Base-by-base conservation (phyloP, 1,140 invertebrate genomes). In the Bombus waltoni region DNA sequence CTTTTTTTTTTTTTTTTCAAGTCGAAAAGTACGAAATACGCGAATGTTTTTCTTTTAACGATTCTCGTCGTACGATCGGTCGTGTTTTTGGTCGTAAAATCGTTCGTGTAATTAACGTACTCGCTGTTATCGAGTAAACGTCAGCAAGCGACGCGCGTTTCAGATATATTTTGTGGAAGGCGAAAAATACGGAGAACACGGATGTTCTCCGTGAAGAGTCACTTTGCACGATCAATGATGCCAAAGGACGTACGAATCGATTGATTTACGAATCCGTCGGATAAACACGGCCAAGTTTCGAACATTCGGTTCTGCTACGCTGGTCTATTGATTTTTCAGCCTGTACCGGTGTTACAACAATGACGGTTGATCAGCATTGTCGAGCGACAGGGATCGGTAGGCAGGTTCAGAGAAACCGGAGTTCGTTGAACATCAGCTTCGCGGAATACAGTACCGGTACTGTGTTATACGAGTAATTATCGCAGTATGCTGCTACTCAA, bases 281-380 rank as follows among this genome's bases (percentile, higher is more conserved):
- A 68, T 15, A 47, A 65, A 53, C 35, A 11, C 13, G 62, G 28
- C 6, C 1, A 38, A 68, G 65, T 32, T 53, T 66, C 32, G 59
- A 73, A 53, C 59, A 85, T 87, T 81, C 57, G 77, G 87, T 87
- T 82, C 57, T 59, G 68, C 28, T n/a, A 81, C 22, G 77, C 32
- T 44, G 88, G 35, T 70, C 22, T 89, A 90, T 90, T 85, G 89
- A 90, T 89, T 85, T 90, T 89, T 89, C 77, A 66, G 44, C 65
- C 35, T 59, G 32, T 75, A 65, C 42, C 65, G 83, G 42, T 75
- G 75, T 65, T 68, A 68, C 81, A 71, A 83, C 85, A 87, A 90
- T 87, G 78, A 85, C 87, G 47, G 44, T 18, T 70, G 73, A 13
- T 85, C 87, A 74, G 76, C 65, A 71, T 84, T 87, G 78, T 81